Evolutionary conservation across 2,888 invertebrate genomes (phyloP), one percentile per base, ranked within the genome.

Genomic region (Chloroclysta siterata): DNA sequence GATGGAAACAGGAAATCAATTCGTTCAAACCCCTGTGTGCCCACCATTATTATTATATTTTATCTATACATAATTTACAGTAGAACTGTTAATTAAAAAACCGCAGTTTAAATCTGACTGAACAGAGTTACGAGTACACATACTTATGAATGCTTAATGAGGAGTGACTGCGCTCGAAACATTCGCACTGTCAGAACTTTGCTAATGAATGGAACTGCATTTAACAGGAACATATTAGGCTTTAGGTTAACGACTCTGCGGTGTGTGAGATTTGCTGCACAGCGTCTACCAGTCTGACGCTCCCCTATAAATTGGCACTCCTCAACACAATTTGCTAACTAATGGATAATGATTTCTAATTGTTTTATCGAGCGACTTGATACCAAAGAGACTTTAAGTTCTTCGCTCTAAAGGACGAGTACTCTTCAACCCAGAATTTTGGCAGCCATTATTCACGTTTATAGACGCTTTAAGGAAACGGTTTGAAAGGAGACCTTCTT

Each of bases 131-230:
- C 56, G 36, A 46, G 44, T 48, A 48, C 28, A 22, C 17, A 39
- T 39, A 36, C 51, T 52, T 47, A 41, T 47, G 41, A 50, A 47
- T 39, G 50, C 39, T 44, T 65, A 65, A 65, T 58, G 65, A 61
- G 65, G 41, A 65, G 41, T 65, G 60, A 58, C 61, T 61, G 51
- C 22, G 57, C 65, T 60, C 44, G 50, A 65, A 63, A 65, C 39
- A 60, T 56, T 52, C 59, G 41, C 53, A 33, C 53, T 60, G 65
- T 54, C 57, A 61, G 65, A 54, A 65, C 56, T 65, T 65, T 17
- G 39, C 57, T 61, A 65, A 61, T 65, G 57, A 61, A 60, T 55
- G 56, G 36, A 60, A 46, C 60, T 61, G 53, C 60, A 65, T 56
- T 60, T 51, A 51, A 46, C 50, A 50, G 56, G 33, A 61, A 53